A percentile compares a stretch with the other conserved stretches of the same genome.
Evolutionary conservation across 2,113 vertebrate species (phyloP).

Genomic region (Siniperca chuatsi): DNA sequence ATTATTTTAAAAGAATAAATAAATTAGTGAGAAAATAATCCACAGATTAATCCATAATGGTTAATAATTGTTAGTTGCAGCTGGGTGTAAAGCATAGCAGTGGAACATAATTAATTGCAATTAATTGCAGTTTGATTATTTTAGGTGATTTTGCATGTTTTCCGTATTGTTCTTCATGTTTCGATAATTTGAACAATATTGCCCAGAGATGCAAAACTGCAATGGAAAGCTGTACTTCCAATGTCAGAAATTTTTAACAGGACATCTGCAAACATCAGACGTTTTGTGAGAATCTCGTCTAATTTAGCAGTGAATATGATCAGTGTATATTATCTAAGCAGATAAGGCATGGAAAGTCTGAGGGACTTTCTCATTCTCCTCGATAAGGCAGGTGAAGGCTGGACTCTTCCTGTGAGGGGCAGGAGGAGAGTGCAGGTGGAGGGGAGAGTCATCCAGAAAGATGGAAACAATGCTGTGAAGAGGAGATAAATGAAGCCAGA

Average conservation of each 20-base stretch:
- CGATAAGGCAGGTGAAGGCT: conserved; percentile 15
- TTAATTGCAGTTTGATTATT: background rate
- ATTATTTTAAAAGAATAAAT: background rate
- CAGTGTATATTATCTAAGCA: conserved; percentile 7
- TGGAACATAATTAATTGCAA: background rate
- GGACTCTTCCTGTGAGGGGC: conserved; percentile 35
- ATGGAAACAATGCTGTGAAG: conserved; percentile 49
- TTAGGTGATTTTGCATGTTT: background rate
- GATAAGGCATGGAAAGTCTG: conserved; percentile 25
- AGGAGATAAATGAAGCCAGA: conserved; percentile 63
- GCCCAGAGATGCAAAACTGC: background rate
- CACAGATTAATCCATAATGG: background rate
- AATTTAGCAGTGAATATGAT: conserved; percentile 8
- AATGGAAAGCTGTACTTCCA: background rate
- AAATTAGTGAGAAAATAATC: background rate
- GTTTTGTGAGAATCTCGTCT: background rate
- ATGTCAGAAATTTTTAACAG: background rate
- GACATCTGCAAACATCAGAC: background rate
- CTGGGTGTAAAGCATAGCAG: background rate
- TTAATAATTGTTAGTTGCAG: background rate
- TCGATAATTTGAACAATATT: background rate
- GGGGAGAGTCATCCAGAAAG: conserved; percentile 31
- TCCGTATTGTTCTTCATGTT: background rate
- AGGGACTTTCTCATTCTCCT: conserved; percentile 23
- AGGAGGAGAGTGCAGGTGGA: conserved; percentile 21